A percentile compares a stretch with the other conserved stretches of the same genome.
phyloP scores from a whole-genome alignment of 2,797 vertebrate species.

The Leptodactylus fallax region DNA sequence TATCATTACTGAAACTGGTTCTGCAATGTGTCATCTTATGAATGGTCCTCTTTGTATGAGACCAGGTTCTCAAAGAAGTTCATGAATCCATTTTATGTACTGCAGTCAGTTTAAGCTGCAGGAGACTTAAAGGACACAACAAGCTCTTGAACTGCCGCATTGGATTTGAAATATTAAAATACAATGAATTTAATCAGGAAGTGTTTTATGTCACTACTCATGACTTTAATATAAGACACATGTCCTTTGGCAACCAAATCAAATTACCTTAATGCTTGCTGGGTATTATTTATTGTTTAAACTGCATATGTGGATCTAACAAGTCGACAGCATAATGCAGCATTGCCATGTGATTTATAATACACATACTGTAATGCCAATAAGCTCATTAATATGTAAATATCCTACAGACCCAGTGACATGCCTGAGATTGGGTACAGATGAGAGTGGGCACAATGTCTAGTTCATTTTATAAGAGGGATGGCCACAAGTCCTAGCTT shows the following conservation, averaged over 20 bases:
- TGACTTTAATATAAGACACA: conserved; percentile 46
- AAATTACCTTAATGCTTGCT: conserved; percentile 59
- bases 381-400: conserved; percentile 21
- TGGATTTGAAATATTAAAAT: conserved; percentile 47
- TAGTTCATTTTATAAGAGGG: background rate
- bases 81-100: background rate
- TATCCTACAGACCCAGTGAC: background rate
- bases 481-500: background rate
- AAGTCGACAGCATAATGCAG: conserved; percentile 6
- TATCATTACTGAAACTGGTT: conserved; percentile 25
- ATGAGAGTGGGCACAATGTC: background rate
- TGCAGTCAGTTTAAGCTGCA: background rate
- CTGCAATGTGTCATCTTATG: conserved; percentile 5
- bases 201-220: conserved; percentile 46
- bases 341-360: conserved; percentile 40
- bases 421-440: background rate
- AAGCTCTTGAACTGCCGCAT: background rate
- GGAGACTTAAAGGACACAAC: conserved; percentile 18
- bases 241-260: conserved; percentile 53
- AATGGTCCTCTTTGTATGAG: conserved; percentile 14
- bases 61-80: background rate
- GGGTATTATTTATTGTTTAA: conserved; percentile 59
- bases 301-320: conserved; percentile 17
- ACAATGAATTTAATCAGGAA: conserved; percentile 44
- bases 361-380: conserved; percentile 16